These are phyloP conservation scores for Pluvianellus socialis DNA, from an alignment of 2,113 vertebrate genomes.

Conservation along the genomic window DNA sequence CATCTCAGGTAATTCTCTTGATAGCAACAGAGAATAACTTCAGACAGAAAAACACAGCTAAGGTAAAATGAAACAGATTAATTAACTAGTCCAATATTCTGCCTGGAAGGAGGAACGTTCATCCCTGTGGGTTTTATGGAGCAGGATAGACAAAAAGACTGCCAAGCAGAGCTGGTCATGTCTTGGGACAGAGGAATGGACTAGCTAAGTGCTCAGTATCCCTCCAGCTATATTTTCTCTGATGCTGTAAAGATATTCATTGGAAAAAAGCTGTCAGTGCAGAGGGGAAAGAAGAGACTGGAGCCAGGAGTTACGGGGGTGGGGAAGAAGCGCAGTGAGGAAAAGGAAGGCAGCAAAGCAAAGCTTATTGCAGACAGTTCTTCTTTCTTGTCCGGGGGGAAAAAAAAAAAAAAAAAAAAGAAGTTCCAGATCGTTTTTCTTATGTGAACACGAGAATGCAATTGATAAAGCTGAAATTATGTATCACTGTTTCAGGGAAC, in stretches of 20 bases:
- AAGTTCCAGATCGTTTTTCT: background rate
- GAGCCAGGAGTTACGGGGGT: background rate
- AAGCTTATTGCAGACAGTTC: background rate
- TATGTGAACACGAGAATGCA: fast-evolving
- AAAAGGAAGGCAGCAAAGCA: background rate
- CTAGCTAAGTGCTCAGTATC: background rate
- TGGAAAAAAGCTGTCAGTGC: constrained; percentile 2
- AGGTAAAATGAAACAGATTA: background rate
- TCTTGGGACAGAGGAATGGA: background rate
- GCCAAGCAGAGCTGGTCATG: background rate
- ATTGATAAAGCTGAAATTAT: background rate
- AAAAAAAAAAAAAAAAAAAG: background rate
- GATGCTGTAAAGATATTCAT: background rate
- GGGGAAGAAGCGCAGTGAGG: background rate
- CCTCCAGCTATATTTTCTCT: background rate
- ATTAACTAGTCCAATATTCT: background rate
- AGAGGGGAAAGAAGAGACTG: background rate
- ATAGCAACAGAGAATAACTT: background rate
- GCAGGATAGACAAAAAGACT: background rate
- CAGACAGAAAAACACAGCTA: background rate
- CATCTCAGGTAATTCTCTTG: background rate
- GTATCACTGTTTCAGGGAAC: background rate
- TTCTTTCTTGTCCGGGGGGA: background rate
- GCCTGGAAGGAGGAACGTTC: background rate
- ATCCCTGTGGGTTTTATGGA: background rate